These are phyloP conservation scores for Etheostoma nigrum DNA, from an alignment of 2,797 vertebrate genomes.

Conservation along the genomic window DNA sequence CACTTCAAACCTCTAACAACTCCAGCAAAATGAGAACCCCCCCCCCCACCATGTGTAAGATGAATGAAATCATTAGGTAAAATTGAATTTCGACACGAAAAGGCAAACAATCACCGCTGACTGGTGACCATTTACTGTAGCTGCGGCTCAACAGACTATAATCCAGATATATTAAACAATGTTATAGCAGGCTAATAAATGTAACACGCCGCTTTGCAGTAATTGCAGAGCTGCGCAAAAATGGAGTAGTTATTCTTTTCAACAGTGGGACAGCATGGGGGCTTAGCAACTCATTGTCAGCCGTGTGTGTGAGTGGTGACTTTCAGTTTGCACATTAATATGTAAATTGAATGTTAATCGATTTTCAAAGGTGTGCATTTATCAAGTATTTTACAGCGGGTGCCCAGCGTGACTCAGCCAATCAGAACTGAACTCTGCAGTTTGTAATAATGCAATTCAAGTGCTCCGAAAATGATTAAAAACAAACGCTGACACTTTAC, in stretches of 20 bases:
- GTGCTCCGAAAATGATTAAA: constrained; percentile 56
- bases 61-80: constrained; percentile 2
- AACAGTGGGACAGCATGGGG: constrained; percentile 27
- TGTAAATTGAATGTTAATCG: constrained; percentile 74
- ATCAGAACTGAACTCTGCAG: constrained; percentile 37
- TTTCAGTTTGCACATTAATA: constrained; percentile 65
- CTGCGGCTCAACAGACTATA: constrained; percentile 17
- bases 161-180: constrained; percentile 41
- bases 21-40: background rate
- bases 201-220: constrained; percentile 18
- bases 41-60: background rate
- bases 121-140: background rate
- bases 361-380: constrained; percentile 64
- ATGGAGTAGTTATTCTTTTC: constrained; percentile 45
- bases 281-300: constrained; percentile 53
- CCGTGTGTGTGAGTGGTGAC: constrained; percentile 30
- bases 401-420: constrained; percentile 45
- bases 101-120: background rate
- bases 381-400: constrained; percentile 53
- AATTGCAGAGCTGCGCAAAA: constrained; percentile 29
- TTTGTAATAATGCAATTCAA: constrained; percentile 49
- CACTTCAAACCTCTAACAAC: background rate
- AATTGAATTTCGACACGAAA: constrained; percentile 12
- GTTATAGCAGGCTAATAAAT: constrained; percentile 43
- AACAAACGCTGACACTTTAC: constrained; percentile 62